Conservation (phyloP, 2,113 vertebrate species). For the Cryptomyrus ogoouensis region DNA sequence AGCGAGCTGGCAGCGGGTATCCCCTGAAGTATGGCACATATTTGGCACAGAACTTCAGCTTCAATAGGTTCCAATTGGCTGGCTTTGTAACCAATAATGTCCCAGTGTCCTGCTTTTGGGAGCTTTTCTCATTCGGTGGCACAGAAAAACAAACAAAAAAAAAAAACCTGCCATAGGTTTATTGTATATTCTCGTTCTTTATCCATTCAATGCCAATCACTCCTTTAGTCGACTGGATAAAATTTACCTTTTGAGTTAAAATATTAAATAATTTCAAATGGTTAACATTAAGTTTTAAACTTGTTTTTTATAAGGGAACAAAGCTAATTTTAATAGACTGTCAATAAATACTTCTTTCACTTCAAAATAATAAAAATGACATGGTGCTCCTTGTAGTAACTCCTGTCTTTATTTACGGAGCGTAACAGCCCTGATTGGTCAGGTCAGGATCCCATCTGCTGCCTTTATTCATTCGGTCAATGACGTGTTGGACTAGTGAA, state of each 20-base stretch:
- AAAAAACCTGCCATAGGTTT: neutral
- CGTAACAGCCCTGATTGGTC: neutral
- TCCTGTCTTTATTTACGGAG: neutral
- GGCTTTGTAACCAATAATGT: neutral
- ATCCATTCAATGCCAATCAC: neutral
- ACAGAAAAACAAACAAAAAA: neutral
- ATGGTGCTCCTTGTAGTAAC: neutral
- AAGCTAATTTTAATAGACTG: neutral
- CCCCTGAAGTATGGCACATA: constrained; percentile 9
- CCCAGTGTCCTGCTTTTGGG: neutral
- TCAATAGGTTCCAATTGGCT: neutral
- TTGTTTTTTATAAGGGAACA: neutral
- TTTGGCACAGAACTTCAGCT: neutral
- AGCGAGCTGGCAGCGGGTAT: no score
- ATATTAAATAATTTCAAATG: neutral
- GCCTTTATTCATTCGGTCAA: constrained; percentile 9
- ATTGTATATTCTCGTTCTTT: neutral
- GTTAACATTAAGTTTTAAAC: neutral
- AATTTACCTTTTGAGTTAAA: neutral
- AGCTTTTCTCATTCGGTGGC: neutral
- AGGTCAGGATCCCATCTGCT: neutral
- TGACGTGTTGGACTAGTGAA: neutral
- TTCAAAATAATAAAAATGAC: neutral
- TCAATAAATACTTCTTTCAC: neutral
- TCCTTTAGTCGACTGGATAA: neutral